Base-by-base conservation (phyloP, 2,797 vertebrate species). In the Falco peregrinus region DNA sequence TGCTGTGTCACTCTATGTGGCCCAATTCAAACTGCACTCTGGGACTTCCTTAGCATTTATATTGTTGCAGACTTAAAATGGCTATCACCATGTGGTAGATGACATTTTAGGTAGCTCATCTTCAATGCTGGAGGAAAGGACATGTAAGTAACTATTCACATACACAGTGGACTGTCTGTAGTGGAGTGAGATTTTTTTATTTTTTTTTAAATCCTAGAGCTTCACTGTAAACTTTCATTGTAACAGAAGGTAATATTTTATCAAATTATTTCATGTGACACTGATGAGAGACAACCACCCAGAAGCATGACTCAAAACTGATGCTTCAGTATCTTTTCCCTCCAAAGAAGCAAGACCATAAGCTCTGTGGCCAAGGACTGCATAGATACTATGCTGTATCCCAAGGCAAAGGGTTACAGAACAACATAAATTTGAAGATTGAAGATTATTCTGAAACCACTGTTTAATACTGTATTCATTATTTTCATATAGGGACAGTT, bases 31-130 rank as follows among this genome's bases (percentile, higher is more conserved):
- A 77, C 68, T 19, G 86, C 90, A 70, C 91, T 90, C 92, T 63
- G 83, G 89, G 93, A 84, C 91, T 75, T 94, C 88, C 94, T 95
- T 91, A 87, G 95, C 96, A 96, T 96, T 97, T 96, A 93, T 90
- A 89, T 91, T 93, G 93, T 67, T 80, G 87, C 91, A 91, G 94
- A 41, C 82, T 93, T 84, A 63, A 93, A 97, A 96, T 92, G 81
- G 90, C 0, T 75, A 94, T 92, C 96, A 57, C 95, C 95, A 94
- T 95, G 97, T 51, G 96, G 96, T 75, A 95, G 89, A 93, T 86
- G 94, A 89, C 63, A 93, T 96, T 96, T 95, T 67, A 87, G 90
- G 76, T 33, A 94, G 83, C 70, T 94, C 73, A 87, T 93, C 93
- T 92, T 77, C 24, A 0, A 69, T 35, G 63, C 5, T 89, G 60